A percentile compares a stretch with the other conserved stretches of the same genome.
phyloP scores from a whole-genome alignment of 2,797 vertebrate genomes.

The Pipistrellus pygmaeus region DNA sequence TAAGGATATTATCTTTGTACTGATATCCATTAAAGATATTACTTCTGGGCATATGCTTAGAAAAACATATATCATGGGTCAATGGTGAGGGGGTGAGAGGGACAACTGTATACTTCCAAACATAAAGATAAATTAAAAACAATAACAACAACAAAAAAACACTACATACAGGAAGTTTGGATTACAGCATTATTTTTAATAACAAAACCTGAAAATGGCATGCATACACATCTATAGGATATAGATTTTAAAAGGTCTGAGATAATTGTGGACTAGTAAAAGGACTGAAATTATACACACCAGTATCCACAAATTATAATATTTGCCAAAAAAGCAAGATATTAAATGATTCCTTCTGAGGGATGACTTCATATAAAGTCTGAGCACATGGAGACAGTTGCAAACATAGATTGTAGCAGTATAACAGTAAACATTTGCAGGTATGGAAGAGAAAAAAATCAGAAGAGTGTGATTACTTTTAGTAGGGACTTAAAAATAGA shows the following conservation, averaged over 20 bases:
- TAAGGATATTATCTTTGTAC: not conserved
- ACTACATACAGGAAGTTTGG: not conserved
- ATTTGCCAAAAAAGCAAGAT: slow-evolving; percentile 37
- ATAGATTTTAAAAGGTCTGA: slow-evolving; percentile 20
- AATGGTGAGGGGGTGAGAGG: too few relatives aligned
- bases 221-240: not conserved
- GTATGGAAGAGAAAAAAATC: not conserved
- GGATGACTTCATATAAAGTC: slow-evolving; percentile 23
- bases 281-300: slow-evolving; percentile 12
- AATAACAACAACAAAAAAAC: too few relatives aligned
- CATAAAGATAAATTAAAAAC: too few relatives aligned
- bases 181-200: slow-evolving; percentile 5
- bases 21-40: not conserved
- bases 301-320: slow-evolving; percentile 41
- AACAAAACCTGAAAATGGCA: slow-evolving; percentile 21
- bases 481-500: not conserved
- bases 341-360: slow-evolving; percentile 32
- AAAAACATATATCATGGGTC: not conserved
- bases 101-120: too few relatives aligned
- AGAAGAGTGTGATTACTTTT: slow-evolving; percentile 27
- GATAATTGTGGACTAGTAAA: not conserved
- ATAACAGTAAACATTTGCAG: slow-evolving; percentile 40
- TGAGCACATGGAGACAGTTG: slow-evolving; percentile 25
- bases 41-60: not conserved
- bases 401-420: slow-evolving; percentile 30